Base-by-base conservation (phyloP, 2,888 invertebrate species). In the Alentia gelatinosa region DNA sequence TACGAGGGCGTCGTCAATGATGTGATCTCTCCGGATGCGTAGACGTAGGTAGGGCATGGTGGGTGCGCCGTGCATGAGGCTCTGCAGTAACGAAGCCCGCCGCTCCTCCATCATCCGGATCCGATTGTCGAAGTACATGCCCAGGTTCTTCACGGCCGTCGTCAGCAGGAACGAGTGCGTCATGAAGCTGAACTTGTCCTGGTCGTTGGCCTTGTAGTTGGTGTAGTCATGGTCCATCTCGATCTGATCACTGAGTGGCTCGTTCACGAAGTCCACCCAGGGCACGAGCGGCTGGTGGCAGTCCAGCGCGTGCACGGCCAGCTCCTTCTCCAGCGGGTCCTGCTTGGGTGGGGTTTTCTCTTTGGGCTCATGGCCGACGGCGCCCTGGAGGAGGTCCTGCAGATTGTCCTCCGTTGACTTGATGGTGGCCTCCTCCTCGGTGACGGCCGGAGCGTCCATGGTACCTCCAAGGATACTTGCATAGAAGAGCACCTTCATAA, bases 221-320 rank as follows among this genome's bases (percentile, higher is more conserved):
- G 98, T 97, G 96, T 98, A 98, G 96, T 99, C 99, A 95, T 98
- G 97, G 96, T 98, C 98, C 98, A 99, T 98, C 97, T 98, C 98
- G 92, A 99, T 97, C 91, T 97, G 97, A 96, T 99, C 98, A 96
- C 98, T 98, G 88, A 99, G 97, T 0, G 98, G 98, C 96, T 99
- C 99, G 96, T 99, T 99, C 96, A 99, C 98, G 96, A 99, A 99
- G 94, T 99, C 98, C 92, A 98, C 97, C 95, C 98, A 98, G 91
- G 98, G 97, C 95, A 99, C 97, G 94, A 97, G 97, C 56, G 99
- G 98, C 95, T 97, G 97, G 88, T 98, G 97, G 95, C 98, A 98
- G 95, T 99, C 98, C 94, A 98, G 96, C 35, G 97, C 97, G 95
- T 97, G 97, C 93, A 98, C 97, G 94, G 97, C 97, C 94, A 99